Base-by-base conservation (phyloP, 2,113 vertebrate species). In the Halichoerus grypus region DNA sequence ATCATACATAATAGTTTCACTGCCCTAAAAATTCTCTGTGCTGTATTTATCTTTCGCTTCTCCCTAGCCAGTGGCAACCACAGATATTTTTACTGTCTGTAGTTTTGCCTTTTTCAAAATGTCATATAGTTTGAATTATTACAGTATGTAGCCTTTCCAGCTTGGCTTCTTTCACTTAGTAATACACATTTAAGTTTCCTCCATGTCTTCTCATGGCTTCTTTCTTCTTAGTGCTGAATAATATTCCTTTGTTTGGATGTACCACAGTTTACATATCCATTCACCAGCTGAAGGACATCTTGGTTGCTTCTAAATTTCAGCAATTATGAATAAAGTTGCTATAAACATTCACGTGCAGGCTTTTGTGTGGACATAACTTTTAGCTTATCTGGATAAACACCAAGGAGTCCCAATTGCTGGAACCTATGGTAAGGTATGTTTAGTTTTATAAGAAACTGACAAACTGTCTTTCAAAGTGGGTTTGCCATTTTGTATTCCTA, bases 291-390 rank as follows among this genome's bases (percentile, higher is more conserved):
- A 77, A 77, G 84, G 76, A 42, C 10, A 5, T 71, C 46, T 82
- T 39, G 1, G 24, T 91, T 36, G 10, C 49, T 76, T 93, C 16
- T 22, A 71, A 11, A n/a, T 63, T 92, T 92, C 49, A n/a, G 15
- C 61, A 74, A 5, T 89, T 85, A 77, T 7, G 24, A 84, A 59
- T 61, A 94, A 97, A 92, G 5, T 33, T 95, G 3, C 51, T 63
- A 4, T 81, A 84, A 95, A 53, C 57, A 57, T 42, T 39, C 39
- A 7, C 28, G 2, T 42, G 8, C 7, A 57, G 12, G 21, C 76
- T 77, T 86, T 88, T 53, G 4, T 91, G 31, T 86, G 46, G n/a
- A 61, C 14, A 49, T 65, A 92, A 76, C 13, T 90, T 96, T 90
- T 92, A 91, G 0, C 57, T 96, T 42, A 71, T 69, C 46, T 91